Base-by-base conservation (phyloP, 2,113 vertebrate genomes). In the Myotis yumanensis region DNA sequence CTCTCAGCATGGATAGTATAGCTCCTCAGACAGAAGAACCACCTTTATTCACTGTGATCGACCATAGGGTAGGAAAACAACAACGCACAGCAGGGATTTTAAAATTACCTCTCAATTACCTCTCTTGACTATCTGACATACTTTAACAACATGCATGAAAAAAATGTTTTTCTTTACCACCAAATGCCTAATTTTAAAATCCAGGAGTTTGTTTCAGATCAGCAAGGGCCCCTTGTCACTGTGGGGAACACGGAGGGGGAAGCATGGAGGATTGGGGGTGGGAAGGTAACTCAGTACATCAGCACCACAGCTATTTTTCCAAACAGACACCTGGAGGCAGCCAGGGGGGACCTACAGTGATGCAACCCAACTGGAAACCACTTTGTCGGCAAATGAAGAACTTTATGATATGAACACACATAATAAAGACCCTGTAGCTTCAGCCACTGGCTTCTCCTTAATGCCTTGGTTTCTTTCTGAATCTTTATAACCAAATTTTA, bases 351-450 rank as follows among this genome's bases (percentile, higher is more conserved):
- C 54, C 28, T 8, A 28, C 7, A 0, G 23, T 11, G 59, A 90
- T 23, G 59, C 14, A 7, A 23, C 5, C 22, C 30, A 66, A 69
- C 11, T 5, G 66, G 17, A 75, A 93, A 40, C 40, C 52, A 51
- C 37, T 62, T 54, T 72, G 66, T 96, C 69, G 40, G 52, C 76
- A 89, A 77, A 93, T 4, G 52, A 62, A 94, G 43, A 93, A 2
- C 11, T 93, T 89, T 20, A 85, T 11, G 68, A 85, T 4, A 3
- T 54, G 88, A 82, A 79, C 4, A 85, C 79, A 83, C 1, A n/a
- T 5, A 52, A 82, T 25, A 22, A n/a, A 52, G 57, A 35, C 54
- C 14, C 30, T 64, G 18, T 14, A 73, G 77, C 81, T 77, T 57
- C 23, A 86, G 51, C 69, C 72, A 17, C 35, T 30, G 18, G 22